Evolutionary conservation across 2,888 invertebrate species (phyloP).

Genomic region (Brenthis ino): DNA sequence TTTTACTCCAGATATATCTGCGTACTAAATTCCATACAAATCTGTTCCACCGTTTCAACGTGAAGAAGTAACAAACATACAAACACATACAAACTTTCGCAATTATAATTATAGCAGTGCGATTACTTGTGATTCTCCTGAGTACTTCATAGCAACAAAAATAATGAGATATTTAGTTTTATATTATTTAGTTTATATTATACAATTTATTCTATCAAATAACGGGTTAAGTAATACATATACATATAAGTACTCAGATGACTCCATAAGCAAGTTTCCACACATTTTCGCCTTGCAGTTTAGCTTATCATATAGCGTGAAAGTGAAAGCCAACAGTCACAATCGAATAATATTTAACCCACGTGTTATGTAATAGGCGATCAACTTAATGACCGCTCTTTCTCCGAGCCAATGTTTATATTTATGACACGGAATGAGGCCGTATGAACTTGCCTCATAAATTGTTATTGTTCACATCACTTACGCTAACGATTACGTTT

Average conservation of each 20-base stretch:
- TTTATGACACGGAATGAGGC: slow-evolving; percentile 19
- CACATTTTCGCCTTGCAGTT: slow-evolving; percentile 33
- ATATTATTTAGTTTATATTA: no score
- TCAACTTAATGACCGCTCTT: slow-evolving; percentile 60
- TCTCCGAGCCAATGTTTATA: slow-evolving; percentile 33
- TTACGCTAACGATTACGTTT: background rate
- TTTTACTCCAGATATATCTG: no score
- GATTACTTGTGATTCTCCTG: no score
- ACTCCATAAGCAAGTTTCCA: slow-evolving; percentile 19
- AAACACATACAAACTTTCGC: no score
- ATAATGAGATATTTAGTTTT: no score
- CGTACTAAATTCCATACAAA: no score
- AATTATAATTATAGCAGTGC: no score
- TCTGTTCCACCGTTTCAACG: no score
- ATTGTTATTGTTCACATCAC: slow-evolving; percentile 2
- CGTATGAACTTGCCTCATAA: slow-evolving; percentile 12
- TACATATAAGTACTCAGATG: slow-evolving; percentile 5
- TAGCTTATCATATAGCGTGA: slow-evolving; percentile 50
- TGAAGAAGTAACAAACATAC: no score
- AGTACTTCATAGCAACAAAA: no score
- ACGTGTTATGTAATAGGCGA: slow-evolving; percentile 64
- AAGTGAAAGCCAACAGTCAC: slow-evolving; percentile 75
- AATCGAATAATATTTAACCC: slow-evolving; percentile 76
- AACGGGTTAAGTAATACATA: background rate
- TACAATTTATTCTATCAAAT: background rate